A percentile compares a stretch with the other conserved stretches of the same genome.
Evolutionary conservation across 1,140 invertebrate species (phyloP).

Genomic region (Platorchestia sp.): DNA sequence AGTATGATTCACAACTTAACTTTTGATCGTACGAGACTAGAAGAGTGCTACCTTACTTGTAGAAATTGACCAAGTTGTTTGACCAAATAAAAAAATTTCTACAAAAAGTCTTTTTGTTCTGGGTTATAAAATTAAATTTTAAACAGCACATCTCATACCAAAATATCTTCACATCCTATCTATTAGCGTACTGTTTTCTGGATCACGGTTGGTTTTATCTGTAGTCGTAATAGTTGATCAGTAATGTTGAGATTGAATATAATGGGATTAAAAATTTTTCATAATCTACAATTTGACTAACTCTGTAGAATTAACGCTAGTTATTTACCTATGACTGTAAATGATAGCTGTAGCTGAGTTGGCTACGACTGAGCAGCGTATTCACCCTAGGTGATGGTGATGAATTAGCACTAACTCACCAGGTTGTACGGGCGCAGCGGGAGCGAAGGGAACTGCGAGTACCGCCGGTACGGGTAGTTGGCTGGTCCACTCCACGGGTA

Average conservation of each 20-base stretch:
- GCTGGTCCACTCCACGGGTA: background rate
- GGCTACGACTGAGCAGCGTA: background rate
- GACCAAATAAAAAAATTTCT: background rate
- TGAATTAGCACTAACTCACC: background rate
- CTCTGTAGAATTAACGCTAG: background rate
- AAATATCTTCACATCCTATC: background rate
- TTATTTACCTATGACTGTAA: background rate
- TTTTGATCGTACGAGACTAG: too few relatives aligned
- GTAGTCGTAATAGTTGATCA: background rate
- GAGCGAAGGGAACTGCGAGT: background rate
- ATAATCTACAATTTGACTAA: background rate
- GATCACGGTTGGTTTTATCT: background rate
- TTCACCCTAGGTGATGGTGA: background rate
- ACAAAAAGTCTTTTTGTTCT: background rate
- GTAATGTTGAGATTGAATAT: background rate
- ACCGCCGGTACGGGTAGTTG: background rate
- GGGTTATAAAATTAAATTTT: background rate
- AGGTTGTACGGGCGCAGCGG: background rate
- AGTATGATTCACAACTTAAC: too few relatives aligned
- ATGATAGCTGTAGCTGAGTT: background rate
- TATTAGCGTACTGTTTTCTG: background rate
- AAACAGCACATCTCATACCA: background rate
- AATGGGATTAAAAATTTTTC: background rate
- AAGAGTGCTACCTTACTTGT: background rate
- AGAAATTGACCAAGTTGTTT: background rate